Base-by-base conservation (phyloP, 1,140 invertebrate genomes). In the Campoletis sonorensis region DNA sequence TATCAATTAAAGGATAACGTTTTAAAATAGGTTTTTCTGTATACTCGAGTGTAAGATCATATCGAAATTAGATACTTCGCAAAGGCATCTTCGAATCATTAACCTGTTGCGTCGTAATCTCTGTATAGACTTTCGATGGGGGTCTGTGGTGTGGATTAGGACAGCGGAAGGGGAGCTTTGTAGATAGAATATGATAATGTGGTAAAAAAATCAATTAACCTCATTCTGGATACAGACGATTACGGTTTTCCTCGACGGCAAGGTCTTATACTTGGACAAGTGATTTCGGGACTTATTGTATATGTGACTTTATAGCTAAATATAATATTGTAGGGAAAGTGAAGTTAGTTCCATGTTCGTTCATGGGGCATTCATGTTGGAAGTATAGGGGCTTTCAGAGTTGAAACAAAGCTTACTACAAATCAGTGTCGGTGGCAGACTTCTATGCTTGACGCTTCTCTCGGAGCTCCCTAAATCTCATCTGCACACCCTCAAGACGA, bases 331-430 rank as follows among this genome's bases (percentile, higher is more conserved):
- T 10, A 7, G 33, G 26, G 58, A 45, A 67, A 61, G 30, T 64
- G 58, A 78, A 58, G 58, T 67, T 78, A 40, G 76, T 13, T 45
- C 67, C 51, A 70, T 70, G 15, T 16, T 33, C 21, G 58, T 30
- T 70, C 23, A 21, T 61, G 3, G 18, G 18, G 45, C 54, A 68
- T 72, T 79, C 18, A 83, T 84, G 81, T 30, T 54, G 72, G 45
- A 61, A 82, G 76, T 84, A 87, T 82, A 82, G 80, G 75, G 83
- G 85, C 86, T 82, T 89, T 88, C 88, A 90, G 88, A 90, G 87
- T 90, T 89, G 88, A 91, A 91, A 92, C 90, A 92, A 91, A 91
- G 90, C 90, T 91, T 86, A 89, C 90, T 91, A 92, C 91, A 92
- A 92, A 92, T 92, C 91, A 92, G 90, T 92, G 90, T 92, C 90